phyloP scores from a whole-genome alignment of 2,888 invertebrate species.

The Drosophila longiperda region DNA sequence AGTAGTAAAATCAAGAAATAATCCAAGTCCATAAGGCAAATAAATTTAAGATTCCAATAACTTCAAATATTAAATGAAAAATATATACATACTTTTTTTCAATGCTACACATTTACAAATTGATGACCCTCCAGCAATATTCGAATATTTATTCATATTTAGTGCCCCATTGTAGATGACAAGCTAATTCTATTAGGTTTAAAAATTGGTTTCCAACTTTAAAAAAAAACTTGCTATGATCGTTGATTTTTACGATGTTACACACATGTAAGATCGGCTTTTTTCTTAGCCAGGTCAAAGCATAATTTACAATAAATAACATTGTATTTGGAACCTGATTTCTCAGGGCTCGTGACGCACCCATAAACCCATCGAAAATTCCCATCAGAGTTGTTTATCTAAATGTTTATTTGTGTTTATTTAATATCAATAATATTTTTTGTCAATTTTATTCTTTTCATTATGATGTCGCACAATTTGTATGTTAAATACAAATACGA shows the following conservation, averaged over 20 bases:
- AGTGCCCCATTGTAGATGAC: neutral
- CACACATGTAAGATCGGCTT: constrained; percentile 11
- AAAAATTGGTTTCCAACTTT: neutral
- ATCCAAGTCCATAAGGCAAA: neutral
- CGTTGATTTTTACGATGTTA: constrained; percentile 23
- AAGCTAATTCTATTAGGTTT: neutral
- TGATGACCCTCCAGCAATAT: neutral
- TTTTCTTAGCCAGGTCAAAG: constrained; percentile 20
- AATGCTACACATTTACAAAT: neutral
- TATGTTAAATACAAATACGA: constrained; percentile 51
- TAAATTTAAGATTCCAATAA: neutral
- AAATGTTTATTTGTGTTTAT: constrained; percentile 73
- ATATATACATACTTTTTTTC: neutral
- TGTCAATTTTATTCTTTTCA: constrained; percentile 32
- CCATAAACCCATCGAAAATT: constrained; percentile 44
- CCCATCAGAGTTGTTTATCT: constrained; percentile 59
- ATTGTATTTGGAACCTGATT: constrained; percentile 53
- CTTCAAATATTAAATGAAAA: neutral
- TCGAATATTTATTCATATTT: neutral
- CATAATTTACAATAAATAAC: constrained; percentile 19
- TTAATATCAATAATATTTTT: constrained; percentile 57
- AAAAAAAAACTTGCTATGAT: constrained; percentile 1
- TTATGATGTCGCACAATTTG: constrained; percentile 54
- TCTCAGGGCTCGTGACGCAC: constrained; percentile 32
- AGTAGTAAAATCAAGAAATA: neutral